Conservation (phyloP, 2,888 invertebrate genomes). For the Campopleginae sp. region DNA sequence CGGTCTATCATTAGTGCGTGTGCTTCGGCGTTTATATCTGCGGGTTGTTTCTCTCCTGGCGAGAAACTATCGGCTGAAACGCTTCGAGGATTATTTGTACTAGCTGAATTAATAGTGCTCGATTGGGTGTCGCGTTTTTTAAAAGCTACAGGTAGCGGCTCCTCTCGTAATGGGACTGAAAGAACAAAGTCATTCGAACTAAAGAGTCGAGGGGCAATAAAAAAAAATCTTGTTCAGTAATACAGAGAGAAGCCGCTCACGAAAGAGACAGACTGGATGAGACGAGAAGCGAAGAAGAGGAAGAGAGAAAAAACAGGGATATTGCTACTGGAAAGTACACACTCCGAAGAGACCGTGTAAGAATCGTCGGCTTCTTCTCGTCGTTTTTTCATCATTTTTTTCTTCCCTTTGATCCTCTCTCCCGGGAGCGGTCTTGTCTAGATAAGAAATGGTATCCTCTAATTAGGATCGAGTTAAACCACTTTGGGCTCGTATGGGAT, state of each 20-base stretch:
- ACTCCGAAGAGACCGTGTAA: slow-evolving; percentile 41
- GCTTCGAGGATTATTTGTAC: not conserved
- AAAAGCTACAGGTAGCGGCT: slow-evolving; percentile 13
- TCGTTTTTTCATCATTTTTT: slow-evolving; percentile 29
- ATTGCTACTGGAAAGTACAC: slow-evolving; percentile 45
- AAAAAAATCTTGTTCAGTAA: slow-evolving; percentile 47
- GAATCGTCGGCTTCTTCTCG: slow-evolving; percentile 26
- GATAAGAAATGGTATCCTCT: slow-evolving; percentile 68
- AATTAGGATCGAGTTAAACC: slow-evolving; percentile 72
- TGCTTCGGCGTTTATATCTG: slow-evolving; percentile 34
- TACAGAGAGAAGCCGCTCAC: slow-evolving; percentile 29
- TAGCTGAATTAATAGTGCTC: slow-evolving; percentile 1
- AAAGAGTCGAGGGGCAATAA: slow-evolving; percentile 37
- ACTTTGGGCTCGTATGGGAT: slow-evolving; percentile 59
- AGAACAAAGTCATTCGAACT: slow-evolving; percentile 50
- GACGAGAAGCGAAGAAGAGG: slow-evolving; percentile 4
- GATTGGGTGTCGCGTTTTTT: not conserved
- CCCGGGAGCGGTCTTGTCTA: slow-evolving; percentile 51
- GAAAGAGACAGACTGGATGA: slow-evolving; percentile 16
- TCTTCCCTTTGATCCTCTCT: slow-evolving; percentile 24
- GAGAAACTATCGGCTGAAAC: not conserved
- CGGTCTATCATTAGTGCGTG: not conserved
- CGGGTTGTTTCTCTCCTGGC: not conserved
- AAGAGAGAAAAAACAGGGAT: slow-evolving; percentile 20
- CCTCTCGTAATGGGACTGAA: slow-evolving; percentile 16